Percentiles rank a stretch among this genome's conserved stretches.
Evolutionary conservation across 2,113 vertebrate genomes (phyloP).

Genomic region (Paramormyrops kingsleyae): DNA sequence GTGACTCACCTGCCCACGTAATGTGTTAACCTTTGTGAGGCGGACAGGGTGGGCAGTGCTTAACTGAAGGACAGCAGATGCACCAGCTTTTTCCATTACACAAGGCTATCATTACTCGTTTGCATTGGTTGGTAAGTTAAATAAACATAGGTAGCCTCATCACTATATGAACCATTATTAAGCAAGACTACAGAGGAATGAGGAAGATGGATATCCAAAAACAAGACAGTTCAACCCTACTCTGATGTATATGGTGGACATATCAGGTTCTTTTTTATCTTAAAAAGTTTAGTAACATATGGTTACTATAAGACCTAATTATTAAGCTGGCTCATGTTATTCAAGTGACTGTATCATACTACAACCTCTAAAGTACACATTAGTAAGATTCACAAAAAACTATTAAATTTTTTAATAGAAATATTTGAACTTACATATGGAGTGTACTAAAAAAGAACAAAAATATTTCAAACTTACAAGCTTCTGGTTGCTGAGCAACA

Average conservation of each 20-base stretch:
- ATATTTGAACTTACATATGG: neutral
- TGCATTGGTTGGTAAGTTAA: neutral
- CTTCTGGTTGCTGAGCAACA: conserved; percentile 53
- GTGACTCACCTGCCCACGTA: neutral
- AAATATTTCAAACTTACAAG: conserved; percentile 22
- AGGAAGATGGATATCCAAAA: neutral
- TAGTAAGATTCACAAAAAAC: neutral
- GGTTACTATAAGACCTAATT: neutral
- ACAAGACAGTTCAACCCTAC: neutral
- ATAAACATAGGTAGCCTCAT: neutral
- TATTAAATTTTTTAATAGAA: neutral
- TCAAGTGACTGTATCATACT: neutral
- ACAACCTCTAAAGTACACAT: neutral
- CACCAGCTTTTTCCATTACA: neutral
- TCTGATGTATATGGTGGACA: neutral
- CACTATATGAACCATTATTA: neutral
- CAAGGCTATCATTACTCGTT: neutral
- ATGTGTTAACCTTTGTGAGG: neutral
- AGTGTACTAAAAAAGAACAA: neutral
- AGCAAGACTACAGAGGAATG: neutral
- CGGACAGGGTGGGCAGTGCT: neutral
- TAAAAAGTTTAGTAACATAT: neutral
- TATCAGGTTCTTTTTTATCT: neutral
- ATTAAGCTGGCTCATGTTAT: neutral
- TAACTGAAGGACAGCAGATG: neutral